These are phyloP conservation scores for Heliconius cydno DNA, from an alignment of 2,888 invertebrate genomes.

Conservation along the genomic window DNA sequence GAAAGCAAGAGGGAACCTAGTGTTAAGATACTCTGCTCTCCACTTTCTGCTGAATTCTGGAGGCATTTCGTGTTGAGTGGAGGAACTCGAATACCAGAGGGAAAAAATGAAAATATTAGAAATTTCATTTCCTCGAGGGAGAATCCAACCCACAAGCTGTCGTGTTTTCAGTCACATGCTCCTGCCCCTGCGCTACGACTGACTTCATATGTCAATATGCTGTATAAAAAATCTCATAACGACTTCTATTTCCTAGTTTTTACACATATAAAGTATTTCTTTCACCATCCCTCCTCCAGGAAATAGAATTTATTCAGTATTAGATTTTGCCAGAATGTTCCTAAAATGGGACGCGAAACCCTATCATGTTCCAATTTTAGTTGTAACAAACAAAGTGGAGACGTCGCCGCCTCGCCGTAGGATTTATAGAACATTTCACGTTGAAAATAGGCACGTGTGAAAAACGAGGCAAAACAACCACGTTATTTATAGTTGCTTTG, in stretches of 20 bases:
- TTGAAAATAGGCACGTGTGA: slow-evolving; percentile 22
- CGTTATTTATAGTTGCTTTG: slow-evolving; percentile 21
- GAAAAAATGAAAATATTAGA: too few species aligned
- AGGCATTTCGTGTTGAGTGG: too few species aligned
- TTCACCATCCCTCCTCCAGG: neutral
- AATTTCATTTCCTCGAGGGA: too few species aligned
- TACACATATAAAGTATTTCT: neutral
- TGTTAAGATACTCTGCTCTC: too few species aligned
- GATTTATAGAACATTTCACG: slow-evolving; percentile 34
- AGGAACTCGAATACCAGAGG: too few species aligned
- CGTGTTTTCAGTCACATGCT: too few species aligned
- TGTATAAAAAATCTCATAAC: neutral
- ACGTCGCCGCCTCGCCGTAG: slow-evolving; percentile 37
- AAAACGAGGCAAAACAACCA: slow-evolving; percentile 13
- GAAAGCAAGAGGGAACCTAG: too few species aligned
- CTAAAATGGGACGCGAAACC: slow-evolving; percentile 40
- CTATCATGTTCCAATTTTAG: slow-evolving; percentile 39
- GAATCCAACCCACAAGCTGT: too few species aligned
- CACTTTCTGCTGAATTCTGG: too few species aligned
- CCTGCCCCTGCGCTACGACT: too few species aligned
- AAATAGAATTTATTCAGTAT: slow-evolving; percentile 23
- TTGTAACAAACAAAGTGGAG: slow-evolving; percentile 38
- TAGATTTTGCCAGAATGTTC: slow-evolving; percentile 33
- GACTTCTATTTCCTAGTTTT: neutral
- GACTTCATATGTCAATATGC: too few species aligned